These are phyloP conservation scores for Hoplostethus mediterraneus DNA, from an alignment of 2,797 vertebrate species.

Conservation along the genomic window DNA sequence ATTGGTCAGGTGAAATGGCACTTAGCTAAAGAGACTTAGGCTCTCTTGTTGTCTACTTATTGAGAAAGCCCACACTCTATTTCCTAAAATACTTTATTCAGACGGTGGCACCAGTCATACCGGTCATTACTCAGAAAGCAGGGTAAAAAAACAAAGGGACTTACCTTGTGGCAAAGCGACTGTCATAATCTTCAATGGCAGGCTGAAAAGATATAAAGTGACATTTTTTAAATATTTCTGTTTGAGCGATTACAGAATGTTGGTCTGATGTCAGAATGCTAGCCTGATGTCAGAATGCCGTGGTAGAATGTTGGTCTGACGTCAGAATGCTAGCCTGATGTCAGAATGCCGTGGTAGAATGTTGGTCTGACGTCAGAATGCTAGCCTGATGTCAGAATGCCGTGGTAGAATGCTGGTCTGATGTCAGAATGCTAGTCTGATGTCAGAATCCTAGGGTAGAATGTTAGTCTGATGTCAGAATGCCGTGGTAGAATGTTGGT, in stretches of 20 bases:
- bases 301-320: too few relatives aligned
- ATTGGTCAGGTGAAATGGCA: not conserved
- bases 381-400: too few relatives aligned
- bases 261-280: too few relatives aligned
- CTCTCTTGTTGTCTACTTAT: not conserved
- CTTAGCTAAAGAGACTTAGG: not conserved
- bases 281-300: too few relatives aligned
- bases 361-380: too few relatives aligned
- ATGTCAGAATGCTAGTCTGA: too few relatives aligned
- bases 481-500: too few relatives aligned
- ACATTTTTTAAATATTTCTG: constrained; percentile 3
- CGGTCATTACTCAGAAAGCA: constrained; percentile 34
- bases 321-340: too few relatives aligned
- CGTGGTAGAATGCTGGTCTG: too few relatives aligned
- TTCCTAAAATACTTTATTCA: constrained; percentile 15
- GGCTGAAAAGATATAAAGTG: constrained; percentile 77
- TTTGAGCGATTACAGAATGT: not conserved
- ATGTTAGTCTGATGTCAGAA: too few relatives aligned
- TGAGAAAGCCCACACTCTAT: not conserved
- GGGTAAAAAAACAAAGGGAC: constrained; percentile 63
- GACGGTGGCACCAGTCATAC: constrained; percentile 38
- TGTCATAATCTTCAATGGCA: constrained; percentile 95
- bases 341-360: too few relatives aligned
- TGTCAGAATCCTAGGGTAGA: too few relatives aligned
- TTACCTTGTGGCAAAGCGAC: constrained; percentile 96